Base-by-base conservation (phyloP, 35 echinoderm and acorn worm species). In the Heliocidaris erythrogramma region DNA sequence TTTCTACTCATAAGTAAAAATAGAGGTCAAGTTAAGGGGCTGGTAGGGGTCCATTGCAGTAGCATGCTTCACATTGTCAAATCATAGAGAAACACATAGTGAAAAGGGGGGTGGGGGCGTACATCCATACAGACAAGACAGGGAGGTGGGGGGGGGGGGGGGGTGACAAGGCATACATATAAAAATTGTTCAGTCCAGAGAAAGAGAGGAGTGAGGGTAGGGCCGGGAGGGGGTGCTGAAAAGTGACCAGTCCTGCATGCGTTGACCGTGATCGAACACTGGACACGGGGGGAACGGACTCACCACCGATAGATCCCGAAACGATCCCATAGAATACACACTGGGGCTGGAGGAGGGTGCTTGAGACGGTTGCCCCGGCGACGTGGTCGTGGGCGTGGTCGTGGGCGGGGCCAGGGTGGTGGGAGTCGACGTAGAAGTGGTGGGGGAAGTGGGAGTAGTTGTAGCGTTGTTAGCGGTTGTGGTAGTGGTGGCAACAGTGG, bases 271-370 rank as follows among this genome's bases (percentile, higher is more conserved):
- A 48, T 16, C 31, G 31, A 13, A 48, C 31, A 32, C 87, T 32
- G 47, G 31, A 47, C 87, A 9, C 5, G 31, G 31, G 31, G 47
- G 31, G 47, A 30, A 13, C 31, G 47, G 18, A 89, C 91, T 92
- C 91, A 92, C 91, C 91, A 92, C 91, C 47, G 91, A 92, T 13
- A 92, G 91, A 48, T 92, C 91, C n/a, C 91, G 91, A 30, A 92
- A 92, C 16, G 91, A 92, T 59, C 91, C 91, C 91, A 92, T 92
- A 48, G 91, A 92, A 48, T 92, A 92, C 31, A 92, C 91, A 48
- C 91, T 92, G 48, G 91, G 91, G 49, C 91, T 92, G 91, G 91
- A 92, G 91, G 91, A 92, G 47, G 91, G 91, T 30, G 91, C 91
- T 48, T 92, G 47, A 30, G 49, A 30, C 21, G 47, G 91, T 59